phyloP scores from a whole-genome alignment of 2,113 vertebrate species.

The Vidua chalybeata region DNA sequence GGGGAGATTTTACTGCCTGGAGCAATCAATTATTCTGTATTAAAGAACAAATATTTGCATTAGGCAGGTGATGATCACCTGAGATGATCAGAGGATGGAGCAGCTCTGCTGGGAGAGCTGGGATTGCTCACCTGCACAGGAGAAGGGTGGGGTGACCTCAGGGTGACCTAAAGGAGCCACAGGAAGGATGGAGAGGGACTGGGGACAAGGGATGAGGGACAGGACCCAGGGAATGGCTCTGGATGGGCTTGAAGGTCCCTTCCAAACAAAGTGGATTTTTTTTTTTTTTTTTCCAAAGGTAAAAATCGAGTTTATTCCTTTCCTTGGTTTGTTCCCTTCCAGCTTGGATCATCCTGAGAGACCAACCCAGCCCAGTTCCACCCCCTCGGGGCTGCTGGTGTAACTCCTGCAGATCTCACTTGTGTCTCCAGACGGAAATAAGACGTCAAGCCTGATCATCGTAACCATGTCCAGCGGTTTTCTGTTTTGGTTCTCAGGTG shows the following conservation, averaged over 20 bases:
- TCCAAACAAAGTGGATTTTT: neutral
- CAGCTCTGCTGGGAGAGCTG: neutral
- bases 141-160: neutral
- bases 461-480: rapidly evolving
- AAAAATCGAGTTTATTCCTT: rapidly evolving
- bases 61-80: neutral
- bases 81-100: neutral
- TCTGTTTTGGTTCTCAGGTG: rapidly evolving
- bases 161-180: rapidly evolving
- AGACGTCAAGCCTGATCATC: rapidly evolving
- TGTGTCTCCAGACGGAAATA: rapidly evolving
- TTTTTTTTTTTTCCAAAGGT: neutral
- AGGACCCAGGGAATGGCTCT: neutral
- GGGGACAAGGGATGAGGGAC: neutral
- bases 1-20: neutral
- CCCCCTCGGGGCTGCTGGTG: rapidly evolving
- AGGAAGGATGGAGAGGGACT: neutral
- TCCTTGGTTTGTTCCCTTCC: neutral
- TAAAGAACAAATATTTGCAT: neutral
- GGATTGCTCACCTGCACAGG: rapidly evolving
- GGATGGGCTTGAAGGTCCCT: neutral
- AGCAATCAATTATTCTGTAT: neutral
- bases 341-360: neutral
- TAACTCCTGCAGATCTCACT: rapidly evolving
- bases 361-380: rapidly evolving